Evolutionary conservation across 2,797 vertebrate species (phyloP), one percentile per base, ranked within the genome.

Genomic region (Malurus splendens): DNA sequence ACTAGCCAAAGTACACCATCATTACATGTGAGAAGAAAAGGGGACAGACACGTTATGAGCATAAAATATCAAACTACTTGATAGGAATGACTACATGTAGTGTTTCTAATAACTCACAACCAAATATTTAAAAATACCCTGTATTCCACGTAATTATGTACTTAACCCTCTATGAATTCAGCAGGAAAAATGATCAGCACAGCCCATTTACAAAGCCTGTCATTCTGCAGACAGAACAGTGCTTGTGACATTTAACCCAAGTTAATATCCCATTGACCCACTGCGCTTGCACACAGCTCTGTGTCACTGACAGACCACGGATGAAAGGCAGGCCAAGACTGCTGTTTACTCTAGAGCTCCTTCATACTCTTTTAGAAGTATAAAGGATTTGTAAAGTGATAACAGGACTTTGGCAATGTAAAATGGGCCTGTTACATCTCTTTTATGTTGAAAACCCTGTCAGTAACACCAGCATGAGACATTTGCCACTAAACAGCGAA

Each of bases 381-480:
- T 59, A 85, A 89, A 83, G 66, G 61, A 80, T 52, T 30, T 72
- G 55, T 50, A 44, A 91, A 81, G 89, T 56, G 85, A 18, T 83
- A 90, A 94, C 85, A 93, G 92, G 59, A 70, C 59, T 93, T 87
- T 86, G 85, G 77, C 80, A 66, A 59, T 32, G 22, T 68, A 75
- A 84, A 92, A 68, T 15, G 59, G 61, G 59, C 55, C 66, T 56
- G 66, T 73, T 52, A 68, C 0, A 0, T 82, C 78, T 91, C 86
- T 94, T 77, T 90, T 75, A 91, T 68, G 88, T 87, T 85, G 82
- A 93, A 91, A 94, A 72, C 28, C 28, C 75, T 75, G 59, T 92
- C 88, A 78, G 55, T 89, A 83, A 83, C 66, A 77, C 73, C 66
- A 80, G 42, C 72, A 56, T 3, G 0, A 89, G 55, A 23, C 81